phyloP scores from a whole-genome alignment of 2,888 invertebrate species.

The Oligia fasciuncula region DNA sequence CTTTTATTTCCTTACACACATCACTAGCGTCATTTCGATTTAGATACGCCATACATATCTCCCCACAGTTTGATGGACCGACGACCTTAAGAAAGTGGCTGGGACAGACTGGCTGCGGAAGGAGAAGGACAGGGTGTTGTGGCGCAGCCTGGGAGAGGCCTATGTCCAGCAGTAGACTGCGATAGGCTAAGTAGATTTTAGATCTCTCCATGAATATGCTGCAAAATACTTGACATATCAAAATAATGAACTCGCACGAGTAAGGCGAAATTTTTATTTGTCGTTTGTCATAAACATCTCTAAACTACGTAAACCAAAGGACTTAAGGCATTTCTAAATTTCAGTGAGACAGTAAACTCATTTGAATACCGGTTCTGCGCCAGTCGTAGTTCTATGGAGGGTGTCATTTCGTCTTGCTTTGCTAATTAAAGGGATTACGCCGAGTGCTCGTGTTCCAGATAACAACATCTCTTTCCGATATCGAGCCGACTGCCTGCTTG shows the following conservation, averaged over 20 bases:
- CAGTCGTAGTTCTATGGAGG: slow-evolving; percentile 50
- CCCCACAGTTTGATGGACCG: not conserved
- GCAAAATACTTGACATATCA: not conserved
- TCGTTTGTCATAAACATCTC: not conserved
- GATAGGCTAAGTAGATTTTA: not conserved
- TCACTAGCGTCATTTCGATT: slow-evolving; percentile 41
- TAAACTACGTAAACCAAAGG: not conserved
- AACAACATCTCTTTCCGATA: slow-evolving; percentile 75
- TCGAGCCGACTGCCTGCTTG: slow-evolving; percentile 63
- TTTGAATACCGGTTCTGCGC: slow-evolving; percentile 47
- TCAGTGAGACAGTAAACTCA: not conserved
- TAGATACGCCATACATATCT: not conserved
- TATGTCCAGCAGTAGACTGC: not conserved
- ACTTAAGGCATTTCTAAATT: not conserved
- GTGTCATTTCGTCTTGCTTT: slow-evolving; percentile 75
- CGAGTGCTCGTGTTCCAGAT: slow-evolving; percentile 73
- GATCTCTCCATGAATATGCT: not conserved
- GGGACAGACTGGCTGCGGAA: not conserved
- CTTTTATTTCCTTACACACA: slow-evolving; percentile 66
- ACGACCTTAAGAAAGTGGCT: not conserved
- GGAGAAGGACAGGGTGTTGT: not conserved
- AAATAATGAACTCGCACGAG: not conserved
- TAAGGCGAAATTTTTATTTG: not conserved
- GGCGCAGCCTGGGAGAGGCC: not conserved
- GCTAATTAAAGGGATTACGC: slow-evolving; percentile 84